Conservation (phyloP, 2,888 invertebrate species). For the Cabera pusaria region DNA sequence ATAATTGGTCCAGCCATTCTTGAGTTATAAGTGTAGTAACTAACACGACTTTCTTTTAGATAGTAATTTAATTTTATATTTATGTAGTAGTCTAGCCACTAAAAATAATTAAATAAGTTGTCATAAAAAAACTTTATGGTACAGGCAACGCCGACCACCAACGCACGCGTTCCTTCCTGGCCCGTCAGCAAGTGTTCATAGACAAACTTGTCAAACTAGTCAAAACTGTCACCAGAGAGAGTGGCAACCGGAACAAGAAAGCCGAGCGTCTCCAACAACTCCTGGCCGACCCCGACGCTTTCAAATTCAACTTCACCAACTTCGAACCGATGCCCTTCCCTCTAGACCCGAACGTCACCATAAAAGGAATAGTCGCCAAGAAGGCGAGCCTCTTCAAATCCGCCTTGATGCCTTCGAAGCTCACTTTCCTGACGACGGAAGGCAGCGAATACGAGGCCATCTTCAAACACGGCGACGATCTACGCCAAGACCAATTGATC, state of each 20-base stretch:
- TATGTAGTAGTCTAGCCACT: too few species aligned
- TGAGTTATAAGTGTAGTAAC: too few species aligned
- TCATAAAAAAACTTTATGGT: too few species aligned
- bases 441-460: conserved; percentile 96
- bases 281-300: conserved; percentile 90
- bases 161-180: conserved; percentile 89
- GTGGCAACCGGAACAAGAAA: conserved; percentile 95
- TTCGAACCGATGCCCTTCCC: conserved; percentile 98
- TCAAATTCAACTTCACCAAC: conserved; percentile 93
- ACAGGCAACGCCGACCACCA: conserved; percentile 88
- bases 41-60: too few species aligned
- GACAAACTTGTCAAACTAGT: conserved; percentile 95
- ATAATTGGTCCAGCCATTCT: too few species aligned
- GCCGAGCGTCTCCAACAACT: conserved; percentile 94
- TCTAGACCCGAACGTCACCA: conserved; percentile 94
- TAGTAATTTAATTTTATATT: too few species aligned
- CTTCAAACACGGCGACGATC: conserved; percentile 98
- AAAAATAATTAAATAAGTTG: too few species aligned
- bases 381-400: conserved; percentile 98
- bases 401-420: conserved; percentile 95
- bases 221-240: conserved; percentile 94
- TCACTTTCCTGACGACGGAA: conserved; percentile 93
- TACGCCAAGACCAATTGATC: conserved; percentile 98
- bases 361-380: conserved; percentile 94
- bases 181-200: conserved; percentile 94